phyloP scores from a whole-genome alignment of 2,888 invertebrate species.

The Caenorhabditis drosophilae region DNA sequence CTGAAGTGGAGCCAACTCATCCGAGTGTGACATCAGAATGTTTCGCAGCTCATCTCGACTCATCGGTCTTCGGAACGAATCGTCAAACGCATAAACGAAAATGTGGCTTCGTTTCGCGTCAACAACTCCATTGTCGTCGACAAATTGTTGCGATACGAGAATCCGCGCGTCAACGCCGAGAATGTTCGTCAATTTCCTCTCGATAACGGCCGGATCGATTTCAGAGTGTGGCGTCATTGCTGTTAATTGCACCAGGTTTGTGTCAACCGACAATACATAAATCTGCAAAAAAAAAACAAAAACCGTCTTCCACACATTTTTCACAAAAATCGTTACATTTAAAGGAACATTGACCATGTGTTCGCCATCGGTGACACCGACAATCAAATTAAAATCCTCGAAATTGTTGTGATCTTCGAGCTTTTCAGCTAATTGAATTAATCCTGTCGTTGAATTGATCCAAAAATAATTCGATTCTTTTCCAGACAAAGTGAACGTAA shows the following conservation, averaged over 20 bases:
- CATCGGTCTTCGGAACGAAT: slow-evolving; percentile 45
- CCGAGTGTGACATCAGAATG: slow-evolving; percentile 10
- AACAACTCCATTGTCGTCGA: slow-evolving; percentile 46
- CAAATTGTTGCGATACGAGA: slow-evolving; percentile 54
- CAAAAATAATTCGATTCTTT: slow-evolving; percentile 44
- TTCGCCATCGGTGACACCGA: slow-evolving; percentile 52
- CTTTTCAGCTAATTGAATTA: slow-evolving; percentile 40
- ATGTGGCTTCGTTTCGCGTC: slow-evolving; percentile 51
- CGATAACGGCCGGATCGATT: slow-evolving; percentile 49
- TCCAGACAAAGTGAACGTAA: slow-evolving; percentile 44
- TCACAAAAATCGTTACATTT: slow-evolving; percentile 31
- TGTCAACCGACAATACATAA: slow-evolving; percentile 55
- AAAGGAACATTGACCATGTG: slow-evolving; percentile 48
- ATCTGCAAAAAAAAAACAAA: slow-evolving; percentile 40
- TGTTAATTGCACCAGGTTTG: slow-evolving; percentile 58
- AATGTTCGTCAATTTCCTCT: slow-evolving; percentile 40
- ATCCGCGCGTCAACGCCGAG: slow-evolving; percentile 53
- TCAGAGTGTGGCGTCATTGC: slow-evolving; percentile 43
- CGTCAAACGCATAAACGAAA: slow-evolving; percentile 59
- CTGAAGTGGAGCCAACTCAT: slow-evolving; percentile 11
- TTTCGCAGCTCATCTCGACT: slow-evolving; percentile 36
- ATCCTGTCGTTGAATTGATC: slow-evolving; percentile 52
- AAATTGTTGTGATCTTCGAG: slow-evolving; percentile 31
- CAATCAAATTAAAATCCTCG: slow-evolving; percentile 43
- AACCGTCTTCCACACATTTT: background rate